A percentile compares a stretch with the other conserved stretches of the same genome.
These are phyloP conservation scores for Lordiphosa mommai DNA, from an alignment of 1,140 invertebrate species.

Conservation along the genomic window DNA sequence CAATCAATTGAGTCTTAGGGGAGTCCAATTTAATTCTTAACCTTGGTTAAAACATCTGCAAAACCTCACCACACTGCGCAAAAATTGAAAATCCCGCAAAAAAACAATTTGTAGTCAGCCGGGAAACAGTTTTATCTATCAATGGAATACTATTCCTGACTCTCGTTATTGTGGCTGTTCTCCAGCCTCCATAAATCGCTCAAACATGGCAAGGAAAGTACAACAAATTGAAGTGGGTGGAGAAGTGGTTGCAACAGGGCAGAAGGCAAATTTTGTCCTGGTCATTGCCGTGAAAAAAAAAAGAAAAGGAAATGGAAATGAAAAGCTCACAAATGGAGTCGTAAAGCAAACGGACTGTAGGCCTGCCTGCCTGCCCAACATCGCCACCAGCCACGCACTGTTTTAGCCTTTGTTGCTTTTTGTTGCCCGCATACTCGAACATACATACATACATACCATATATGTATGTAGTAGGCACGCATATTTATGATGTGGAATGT, in stretches of 20 bases:
- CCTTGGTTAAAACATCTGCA: too few species aligned
- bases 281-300: slow-evolving; percentile 20
- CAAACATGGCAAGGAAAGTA: slow-evolving; percentile 68
- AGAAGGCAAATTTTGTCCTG: slow-evolving; percentile 14
- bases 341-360: slow-evolving; percentile 64
- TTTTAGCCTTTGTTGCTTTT: slow-evolving; percentile 31
- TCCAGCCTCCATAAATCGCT: slow-evolving; percentile 64
- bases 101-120: slow-evolving; percentile 53
- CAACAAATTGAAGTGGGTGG: slow-evolving; percentile 59
- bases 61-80: too few species aligned
- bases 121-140: slow-evolving; percentile 55
- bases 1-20: too few species aligned
- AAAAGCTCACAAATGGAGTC: slow-evolving; percentile 67
- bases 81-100: slow-evolving; percentile 1
- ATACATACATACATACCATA: too few species aligned
- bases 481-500: slow-evolving; percentile 55
- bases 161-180: slow-evolving; percentile 17
- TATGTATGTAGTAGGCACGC: slow-evolving; percentile 53
- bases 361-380: slow-evolving; percentile 5
- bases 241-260: neutral
- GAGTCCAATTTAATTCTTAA: too few species aligned
- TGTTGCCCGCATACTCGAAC: too few species aligned
- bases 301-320: slow-evolving; percentile 49
- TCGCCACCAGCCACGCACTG: slow-evolving; percentile 5
- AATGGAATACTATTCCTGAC: slow-evolving; percentile 24